Conservation (phyloP, 53 echinoderm and acorn worm species). For the Paelopatides confundens region DNA sequence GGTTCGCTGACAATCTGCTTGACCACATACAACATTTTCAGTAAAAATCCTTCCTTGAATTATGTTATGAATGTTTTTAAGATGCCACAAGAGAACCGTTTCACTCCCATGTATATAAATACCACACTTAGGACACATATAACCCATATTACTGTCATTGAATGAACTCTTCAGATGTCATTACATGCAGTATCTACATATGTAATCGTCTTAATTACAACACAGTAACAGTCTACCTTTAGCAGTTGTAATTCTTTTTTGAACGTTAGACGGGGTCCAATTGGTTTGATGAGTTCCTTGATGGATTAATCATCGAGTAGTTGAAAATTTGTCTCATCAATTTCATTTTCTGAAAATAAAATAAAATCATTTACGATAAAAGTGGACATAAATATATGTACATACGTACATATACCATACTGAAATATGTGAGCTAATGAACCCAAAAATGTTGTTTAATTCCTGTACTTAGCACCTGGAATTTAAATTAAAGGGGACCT, state of each 20-base stretch:
- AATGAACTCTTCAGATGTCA: background rate
- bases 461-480: no score
- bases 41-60: slow-evolving; percentile 41
- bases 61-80: slow-evolving; percentile 54
- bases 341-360: slow-evolving; percentile 61
- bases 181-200: background rate
- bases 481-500: no score
- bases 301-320: slow-evolving; percentile 43
- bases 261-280: slow-evolving; percentile 47
- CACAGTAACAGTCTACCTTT: background rate
- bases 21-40: slow-evolving; percentile 13
- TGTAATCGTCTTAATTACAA: background rate
- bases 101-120: slow-evolving; percentile 50
- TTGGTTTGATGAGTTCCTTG: slow-evolving; percentile 36
- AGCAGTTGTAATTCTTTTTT: slow-evolving; percentile 36
- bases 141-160: slow-evolving; percentile 57
- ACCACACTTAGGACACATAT: slow-evolving; percentile 62
- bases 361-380: no score
- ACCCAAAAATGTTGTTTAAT: no score
- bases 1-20: slow-evolving; percentile 45
- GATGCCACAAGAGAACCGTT: slow-evolving; percentile 56
- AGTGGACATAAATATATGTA: no score
- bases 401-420: no score
- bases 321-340: slow-evolving; percentile 53
- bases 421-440: no score